Evolutionary conservation across 2,113 vertebrate genomes (phyloP), one percentile per base, ranked within the genome.

Genomic region (Zosterops japonicus): DNA sequence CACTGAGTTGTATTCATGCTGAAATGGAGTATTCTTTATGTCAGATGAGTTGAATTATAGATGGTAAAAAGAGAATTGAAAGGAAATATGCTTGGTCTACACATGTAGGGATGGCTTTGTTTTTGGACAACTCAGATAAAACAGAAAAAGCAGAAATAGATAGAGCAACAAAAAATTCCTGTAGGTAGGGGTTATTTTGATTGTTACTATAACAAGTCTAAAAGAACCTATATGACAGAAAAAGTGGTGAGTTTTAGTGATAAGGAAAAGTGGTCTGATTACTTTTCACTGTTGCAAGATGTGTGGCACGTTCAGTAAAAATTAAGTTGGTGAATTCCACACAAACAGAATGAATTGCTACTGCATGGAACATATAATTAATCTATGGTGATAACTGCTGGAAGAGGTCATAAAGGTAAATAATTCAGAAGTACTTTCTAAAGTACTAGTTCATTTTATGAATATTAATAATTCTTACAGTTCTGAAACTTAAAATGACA

Each of bases 391-490:
- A 27, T 94, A 88, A 72, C 13, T 83, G 8, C 47, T 74, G 41
- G 28, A 68, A 91, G 67, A 74, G 39, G 70, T 76, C 71, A 49
- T 44, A 25, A 64, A 79, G 61, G 42, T 81, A 86, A 92, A 90
- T 93, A 85, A 94, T 92, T 92, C 55, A 94, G 36, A 87, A 82
- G 57, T 82, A 71, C 79, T 83, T 92, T 76, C 67, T 70, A 70
- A 93, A 75, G 28, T 87, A 77, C 50, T 67, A 44, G 65, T 89
- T 83, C 86, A 79, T 89, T 83, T 95, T 87, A 41, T 69, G 47
- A 41, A 25, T 56, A 85, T 96, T 93, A 91, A 87, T 92, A 92
- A 65, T 70, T 67, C 29, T 90, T 77, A 44, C 31, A 23, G 31
- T 92, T 94, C 86, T 78, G 35, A 52, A 95, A 35, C 50, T 87